Conservation (phyloP, 2,888 invertebrate species). For the Myopa tessellatipennis region DNA sequence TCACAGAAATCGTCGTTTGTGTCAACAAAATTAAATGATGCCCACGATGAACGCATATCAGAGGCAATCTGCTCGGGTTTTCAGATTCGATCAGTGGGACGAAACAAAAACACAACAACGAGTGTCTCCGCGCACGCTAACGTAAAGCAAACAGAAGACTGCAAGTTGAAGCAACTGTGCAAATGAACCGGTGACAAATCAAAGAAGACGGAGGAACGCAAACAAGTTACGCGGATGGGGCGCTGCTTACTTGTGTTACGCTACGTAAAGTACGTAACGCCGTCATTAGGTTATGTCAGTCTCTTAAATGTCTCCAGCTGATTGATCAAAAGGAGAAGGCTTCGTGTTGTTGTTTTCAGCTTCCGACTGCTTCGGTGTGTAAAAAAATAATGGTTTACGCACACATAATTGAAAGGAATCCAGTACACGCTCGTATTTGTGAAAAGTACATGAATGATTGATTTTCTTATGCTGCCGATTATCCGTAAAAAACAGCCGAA, state of each 20-base stretch:
- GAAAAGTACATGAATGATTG: background rate
- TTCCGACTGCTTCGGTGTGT: background rate
- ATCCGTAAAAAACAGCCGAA: background rate
- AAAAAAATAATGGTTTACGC: background rate
- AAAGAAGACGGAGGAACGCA: too few species aligned
- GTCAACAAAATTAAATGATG: too few species aligned
- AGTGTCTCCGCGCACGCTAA: too few species aligned
- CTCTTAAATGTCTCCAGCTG: conserved; percentile 58
- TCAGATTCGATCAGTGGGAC: too few species aligned
- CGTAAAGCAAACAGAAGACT: background rate
- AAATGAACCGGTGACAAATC: background rate
- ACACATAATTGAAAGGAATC: background rate
- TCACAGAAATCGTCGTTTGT: too few species aligned
- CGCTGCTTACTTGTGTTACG: background rate
- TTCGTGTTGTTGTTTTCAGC: conserved; percentile 39
- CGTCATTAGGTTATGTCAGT: conserved; percentile 28
- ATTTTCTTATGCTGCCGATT: background rate
- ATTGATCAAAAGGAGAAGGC: conserved; percentile 61
- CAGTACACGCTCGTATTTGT: background rate
- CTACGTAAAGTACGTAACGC: conserved; percentile 5
- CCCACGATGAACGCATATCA: too few species aligned
- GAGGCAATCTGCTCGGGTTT: too few species aligned
- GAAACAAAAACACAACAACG: too few species aligned
- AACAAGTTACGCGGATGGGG: background rate
- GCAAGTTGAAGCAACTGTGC: background rate